A percentile compares a stretch with the other conserved stretches of the same genome.
These are phyloP conservation scores for Drosophila nigrodunni DNA, from an alignment of 1,140 invertebrate genomes.

Conservation along the genomic window DNA sequence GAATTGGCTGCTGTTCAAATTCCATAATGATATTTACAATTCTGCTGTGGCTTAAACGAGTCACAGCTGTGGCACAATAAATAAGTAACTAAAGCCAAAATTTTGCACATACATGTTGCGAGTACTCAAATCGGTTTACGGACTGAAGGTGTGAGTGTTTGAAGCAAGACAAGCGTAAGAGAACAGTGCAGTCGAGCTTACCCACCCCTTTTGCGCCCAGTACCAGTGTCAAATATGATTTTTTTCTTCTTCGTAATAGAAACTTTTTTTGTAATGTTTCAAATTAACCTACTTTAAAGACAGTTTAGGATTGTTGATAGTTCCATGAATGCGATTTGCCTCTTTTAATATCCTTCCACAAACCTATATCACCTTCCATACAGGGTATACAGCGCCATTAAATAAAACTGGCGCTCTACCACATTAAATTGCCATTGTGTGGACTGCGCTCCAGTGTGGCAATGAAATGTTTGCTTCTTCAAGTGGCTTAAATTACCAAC, in stretches of 20 bases:
- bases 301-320: no score
- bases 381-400: constrained; percentile 33
- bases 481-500: constrained; percentile 50
- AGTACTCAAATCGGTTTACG: constrained; percentile 20
- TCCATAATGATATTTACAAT: constrained; percentile 20
- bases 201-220: no score
- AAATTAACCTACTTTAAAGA: no score
- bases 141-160: constrained; percentile 50
- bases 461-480: constrained; percentile 36
- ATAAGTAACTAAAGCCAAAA: constrained; percentile 36
- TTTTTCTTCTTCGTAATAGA: no score
- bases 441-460: constrained; percentile 10
- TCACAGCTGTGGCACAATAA: constrained; percentile 26
- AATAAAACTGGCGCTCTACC: constrained; percentile 53
- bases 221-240: no score
- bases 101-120: background rate
- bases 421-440: constrained; percentile 44
- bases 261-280: no score
- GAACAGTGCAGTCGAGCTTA: no score
- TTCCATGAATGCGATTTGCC: no score
- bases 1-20: constrained; percentile 27
- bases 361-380: no score
- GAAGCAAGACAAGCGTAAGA: constrained; percentile 24
- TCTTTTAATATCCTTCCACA: no score
- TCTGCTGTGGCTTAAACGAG: constrained; percentile 6